Evolutionary conservation across 1,140 invertebrate species (phyloP).

Genomic region (Medauroidea extradentata): DNA sequence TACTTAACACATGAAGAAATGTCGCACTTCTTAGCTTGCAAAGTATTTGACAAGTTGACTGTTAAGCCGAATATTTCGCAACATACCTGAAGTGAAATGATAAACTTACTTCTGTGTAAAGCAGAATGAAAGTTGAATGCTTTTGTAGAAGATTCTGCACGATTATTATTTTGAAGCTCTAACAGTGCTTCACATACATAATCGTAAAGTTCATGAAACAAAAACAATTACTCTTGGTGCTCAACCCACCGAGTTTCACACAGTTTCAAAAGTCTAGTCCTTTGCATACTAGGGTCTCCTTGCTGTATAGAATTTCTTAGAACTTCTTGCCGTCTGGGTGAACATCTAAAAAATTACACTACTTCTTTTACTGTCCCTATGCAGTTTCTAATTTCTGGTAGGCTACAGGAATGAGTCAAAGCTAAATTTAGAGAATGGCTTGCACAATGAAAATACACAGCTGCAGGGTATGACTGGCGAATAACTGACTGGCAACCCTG

Average conservation of each 20-base stretch:
- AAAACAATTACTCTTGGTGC: conserved; percentile 6
- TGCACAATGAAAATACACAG: conserved; percentile 11
- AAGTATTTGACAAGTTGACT: conserved; percentile 9
- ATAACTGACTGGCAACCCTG: conserved; percentile 7
- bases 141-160: conserved; percentile 6
- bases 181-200: conserved; percentile 8
- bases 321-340: conserved; percentile 8
- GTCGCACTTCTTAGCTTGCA: conserved; percentile 3
- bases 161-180: conserved; percentile 10
- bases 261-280: conserved; percentile 11
- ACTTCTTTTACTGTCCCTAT: conserved; percentile 15
- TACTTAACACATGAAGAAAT: background rate
- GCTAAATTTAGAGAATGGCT: conserved; percentile 14
- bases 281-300: conserved; percentile 7
- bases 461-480: conserved; percentile 3
- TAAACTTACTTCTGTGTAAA: conserved; percentile 8
- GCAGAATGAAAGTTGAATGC: conserved; percentile 5
- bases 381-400: conserved; percentile 15
- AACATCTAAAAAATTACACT: conserved; percentile 8
- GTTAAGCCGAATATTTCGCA: conserved; percentile 7
- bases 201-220: conserved; percentile 10
- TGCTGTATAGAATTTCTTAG: conserved; percentile 2
- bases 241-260: conserved; percentile 21
- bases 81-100: conserved; percentile 5
- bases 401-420: conserved; percentile 13